Evolutionary conservation across 2,113 vertebrate species (phyloP).

Genomic region (Spheniscus mendiculus): DNA sequence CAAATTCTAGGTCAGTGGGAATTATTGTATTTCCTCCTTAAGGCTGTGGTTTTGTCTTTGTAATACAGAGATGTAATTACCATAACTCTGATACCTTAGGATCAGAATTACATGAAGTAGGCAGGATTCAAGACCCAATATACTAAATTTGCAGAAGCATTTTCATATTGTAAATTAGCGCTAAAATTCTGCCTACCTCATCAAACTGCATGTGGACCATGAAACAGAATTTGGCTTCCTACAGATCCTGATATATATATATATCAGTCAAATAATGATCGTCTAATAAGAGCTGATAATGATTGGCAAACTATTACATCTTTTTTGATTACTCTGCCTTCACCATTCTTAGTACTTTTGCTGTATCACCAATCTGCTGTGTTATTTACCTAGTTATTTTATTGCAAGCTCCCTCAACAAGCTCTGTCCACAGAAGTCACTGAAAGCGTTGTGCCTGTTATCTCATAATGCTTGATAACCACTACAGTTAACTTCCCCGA

Average conservation of each 20-base stretch:
- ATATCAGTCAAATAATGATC: neutral
- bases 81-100: neutral
- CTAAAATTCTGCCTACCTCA: neutral
- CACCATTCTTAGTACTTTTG: neutral
- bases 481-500: accelerated
- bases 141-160: neutral
- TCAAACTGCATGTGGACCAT: neutral
- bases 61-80: neutral
- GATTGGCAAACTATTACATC: neutral
- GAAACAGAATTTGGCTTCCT: neutral
- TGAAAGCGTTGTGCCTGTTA: neutral
- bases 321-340: neutral
- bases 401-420: neutral
- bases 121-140: neutral
- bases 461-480: neutral
- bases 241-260: neutral
- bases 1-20: neutral
- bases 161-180: neutral
- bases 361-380: neutral
- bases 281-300: neutral
- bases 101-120: neutral
- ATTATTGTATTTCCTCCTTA: neutral
- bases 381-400: neutral
- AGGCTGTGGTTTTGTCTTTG: neutral
- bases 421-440: neutral